These are phyloP conservation scores for Ernsta delagoae DNA, from an alignment of 2,888 invertebrate species.

Conservation along the genomic window DNA sequence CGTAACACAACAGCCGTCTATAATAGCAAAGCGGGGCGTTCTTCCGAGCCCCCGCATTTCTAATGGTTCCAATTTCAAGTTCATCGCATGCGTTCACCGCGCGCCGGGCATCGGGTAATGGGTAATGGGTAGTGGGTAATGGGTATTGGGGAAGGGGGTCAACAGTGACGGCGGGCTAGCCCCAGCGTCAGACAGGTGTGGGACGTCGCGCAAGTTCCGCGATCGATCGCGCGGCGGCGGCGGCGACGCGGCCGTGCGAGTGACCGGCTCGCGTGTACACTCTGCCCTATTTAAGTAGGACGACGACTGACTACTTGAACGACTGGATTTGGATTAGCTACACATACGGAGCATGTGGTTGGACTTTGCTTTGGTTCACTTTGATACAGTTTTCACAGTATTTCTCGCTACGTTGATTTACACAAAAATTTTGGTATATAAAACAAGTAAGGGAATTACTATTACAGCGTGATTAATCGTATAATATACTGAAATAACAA, in stretches of 20 bases:
- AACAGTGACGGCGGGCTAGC: conserved; percentile 18
- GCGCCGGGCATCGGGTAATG: neutral
- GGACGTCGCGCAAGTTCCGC: conserved; percentile 28
- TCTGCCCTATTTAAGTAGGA: neutral
- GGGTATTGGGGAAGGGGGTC: conserved; percentile 34
- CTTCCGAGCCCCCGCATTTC: conserved; percentile 7
- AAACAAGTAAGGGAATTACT: neutral
- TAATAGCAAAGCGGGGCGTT: neutral
- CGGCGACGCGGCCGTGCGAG: conserved; percentile 8
- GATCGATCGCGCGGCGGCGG: conserved; percentile 15
- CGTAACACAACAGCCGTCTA: neutral
- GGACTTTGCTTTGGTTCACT: neutral
- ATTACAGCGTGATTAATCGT: neutral
- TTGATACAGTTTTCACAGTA: neutral
- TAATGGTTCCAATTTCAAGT: conserved; percentile 30
- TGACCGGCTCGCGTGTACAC: conserved; percentile 31
- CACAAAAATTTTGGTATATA: neutral
- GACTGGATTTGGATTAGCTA: no score
- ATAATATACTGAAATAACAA: neutral
- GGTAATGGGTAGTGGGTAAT: neutral
- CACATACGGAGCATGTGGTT: neutral
- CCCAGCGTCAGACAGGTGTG: conserved; percentile 27
- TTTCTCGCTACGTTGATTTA: neutral
- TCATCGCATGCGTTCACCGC: conserved; percentile 31
- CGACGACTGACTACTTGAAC: no score